Percentiles rank a stretch among this genome's conserved stretches.
phyloP scores from a whole-genome alignment of 2,797 vertebrate species.

The Streptopelia turtur region DNA sequence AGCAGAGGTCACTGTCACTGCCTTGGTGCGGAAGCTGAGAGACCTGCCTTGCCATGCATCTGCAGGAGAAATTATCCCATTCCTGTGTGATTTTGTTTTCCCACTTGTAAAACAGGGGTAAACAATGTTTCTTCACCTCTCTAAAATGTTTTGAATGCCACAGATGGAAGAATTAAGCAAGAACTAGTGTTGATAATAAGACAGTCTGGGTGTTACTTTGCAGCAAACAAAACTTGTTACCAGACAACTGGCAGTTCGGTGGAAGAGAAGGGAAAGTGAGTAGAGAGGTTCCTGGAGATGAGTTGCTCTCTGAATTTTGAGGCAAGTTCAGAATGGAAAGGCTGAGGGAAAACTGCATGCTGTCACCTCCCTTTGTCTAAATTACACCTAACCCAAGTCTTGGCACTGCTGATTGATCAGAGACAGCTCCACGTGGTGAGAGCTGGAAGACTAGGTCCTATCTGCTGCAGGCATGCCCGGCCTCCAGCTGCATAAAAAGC shows the following conservation, averaged over 20 bases:
- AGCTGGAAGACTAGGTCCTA: not conserved
- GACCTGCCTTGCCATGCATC: not conserved
- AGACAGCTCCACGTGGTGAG: not conserved
- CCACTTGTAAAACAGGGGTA: not conserved
- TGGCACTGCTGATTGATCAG: not conserved
- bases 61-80: not conserved
- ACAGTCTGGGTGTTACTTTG: not conserved
- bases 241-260: not conserved
- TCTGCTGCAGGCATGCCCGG: not conserved
- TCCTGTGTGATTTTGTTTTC: not conserved
- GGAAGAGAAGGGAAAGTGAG: not conserved
- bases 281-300: not conserved
- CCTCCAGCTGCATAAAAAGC: not conserved
- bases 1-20: not conserved
- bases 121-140: not conserved
- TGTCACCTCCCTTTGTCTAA: slow-evolving; percentile 45
- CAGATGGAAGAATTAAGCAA: not conserved
- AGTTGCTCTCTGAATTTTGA: not conserved
- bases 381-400: not conserved
- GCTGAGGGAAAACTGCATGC: slow-evolving; percentile 37
- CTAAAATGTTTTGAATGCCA: not conserved
- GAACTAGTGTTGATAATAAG: not conserved
- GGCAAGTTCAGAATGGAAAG: not conserved
- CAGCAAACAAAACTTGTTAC: not conserved
- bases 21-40: not conserved